Percentiles rank a stretch among this genome's conserved stretches.
These are phyloP conservation scores for Pantherophis guttatus DNA, from an alignment of 2,113 vertebrate genomes.

Conservation along the genomic window DNA sequence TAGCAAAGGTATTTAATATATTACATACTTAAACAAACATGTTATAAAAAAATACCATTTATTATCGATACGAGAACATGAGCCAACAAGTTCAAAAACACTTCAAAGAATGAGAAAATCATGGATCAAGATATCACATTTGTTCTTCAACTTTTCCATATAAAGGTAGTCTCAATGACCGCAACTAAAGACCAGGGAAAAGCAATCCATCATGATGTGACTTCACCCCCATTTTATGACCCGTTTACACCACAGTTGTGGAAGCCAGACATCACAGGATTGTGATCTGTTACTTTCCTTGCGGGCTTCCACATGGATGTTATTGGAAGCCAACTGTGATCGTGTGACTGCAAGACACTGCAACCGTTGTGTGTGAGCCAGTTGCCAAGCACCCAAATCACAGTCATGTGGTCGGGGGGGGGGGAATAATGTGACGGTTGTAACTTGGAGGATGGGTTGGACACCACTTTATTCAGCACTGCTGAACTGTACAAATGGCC, in stretches of 20 bases:
- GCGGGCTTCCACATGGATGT: not conserved
- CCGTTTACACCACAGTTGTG: not conserved
- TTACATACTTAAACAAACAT: conserved; percentile 28
- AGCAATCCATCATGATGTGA: not conserved
- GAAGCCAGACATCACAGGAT: not conserved
- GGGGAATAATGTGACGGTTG: not conserved
- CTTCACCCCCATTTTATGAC: not conserved
- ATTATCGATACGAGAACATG: not conserved
- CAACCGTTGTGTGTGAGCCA: not conserved
- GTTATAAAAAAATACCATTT: not conserved
- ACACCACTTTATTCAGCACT: too few species aligned
- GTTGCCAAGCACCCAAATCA: not conserved
- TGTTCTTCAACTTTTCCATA: not conserved
- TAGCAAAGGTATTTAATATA: conserved; percentile 42
- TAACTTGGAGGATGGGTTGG: not conserved
- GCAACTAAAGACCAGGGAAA: not conserved
- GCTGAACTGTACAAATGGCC: too few species aligned
- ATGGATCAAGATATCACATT: not conserved
- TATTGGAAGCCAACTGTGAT: not conserved
- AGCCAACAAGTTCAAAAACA: conserved; percentile 9
- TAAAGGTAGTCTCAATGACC: not conserved
- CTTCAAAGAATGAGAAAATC: not conserved
- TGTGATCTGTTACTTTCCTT: not conserved
- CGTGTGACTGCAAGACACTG: not conserved
- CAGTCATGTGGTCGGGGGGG: not conserved